Percentiles rank a stretch among this genome's conserved stretches.
These are phyloP conservation scores for Smittia sp. DNA, from an alignment of 2,888 invertebrate genomes.

Conservation along the genomic window DNA sequence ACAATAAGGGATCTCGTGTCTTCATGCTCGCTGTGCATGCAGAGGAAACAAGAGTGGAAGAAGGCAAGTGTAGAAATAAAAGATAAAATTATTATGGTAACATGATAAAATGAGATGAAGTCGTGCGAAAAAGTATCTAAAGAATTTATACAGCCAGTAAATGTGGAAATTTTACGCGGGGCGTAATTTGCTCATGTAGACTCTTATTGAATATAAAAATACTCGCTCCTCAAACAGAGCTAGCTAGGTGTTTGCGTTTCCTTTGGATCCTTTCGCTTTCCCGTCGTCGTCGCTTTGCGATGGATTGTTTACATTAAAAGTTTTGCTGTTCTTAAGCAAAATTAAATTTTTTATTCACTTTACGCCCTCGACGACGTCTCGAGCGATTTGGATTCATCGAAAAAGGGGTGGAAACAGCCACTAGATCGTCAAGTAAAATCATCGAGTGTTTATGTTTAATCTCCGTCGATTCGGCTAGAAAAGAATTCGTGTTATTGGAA, in stretches of 20 bases:
- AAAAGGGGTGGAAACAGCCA: background rate
- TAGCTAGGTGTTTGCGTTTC: background rate
- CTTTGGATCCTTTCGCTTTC: background rate
- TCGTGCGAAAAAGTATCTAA: conserved; percentile 38
- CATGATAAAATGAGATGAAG: conserved; percentile 41
- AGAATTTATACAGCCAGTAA: conserved; percentile 30
- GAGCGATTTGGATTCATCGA: background rate
- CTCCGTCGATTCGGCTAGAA: background rate
- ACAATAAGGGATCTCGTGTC: conserved; percentile 6
- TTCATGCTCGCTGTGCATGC: background rate
- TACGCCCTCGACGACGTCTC: background rate
- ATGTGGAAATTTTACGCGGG: conserved; percentile 36
- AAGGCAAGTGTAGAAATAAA: conserved; percentile 17
- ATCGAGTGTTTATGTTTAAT: background rate
- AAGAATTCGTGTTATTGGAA: too few relatives aligned
- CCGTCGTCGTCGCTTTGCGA: background rate
- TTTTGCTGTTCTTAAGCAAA: conserved; percentile 21
- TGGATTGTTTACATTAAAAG: conserved; percentile 39
- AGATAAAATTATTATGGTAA: conserved; percentile 40
- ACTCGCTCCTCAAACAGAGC: background rate
- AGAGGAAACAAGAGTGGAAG: background rate
- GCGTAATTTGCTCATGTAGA: conserved; percentile 38
- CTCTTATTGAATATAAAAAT: conserved; percentile 40
- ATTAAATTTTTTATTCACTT: conserved; percentile 20
- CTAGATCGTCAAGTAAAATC: background rate